A percentile compares a stretch with the other conserved stretches of the same genome.
phyloP scores from a whole-genome alignment of 2,888 invertebrate genomes.

The Chymomyza procnemis region DNA sequence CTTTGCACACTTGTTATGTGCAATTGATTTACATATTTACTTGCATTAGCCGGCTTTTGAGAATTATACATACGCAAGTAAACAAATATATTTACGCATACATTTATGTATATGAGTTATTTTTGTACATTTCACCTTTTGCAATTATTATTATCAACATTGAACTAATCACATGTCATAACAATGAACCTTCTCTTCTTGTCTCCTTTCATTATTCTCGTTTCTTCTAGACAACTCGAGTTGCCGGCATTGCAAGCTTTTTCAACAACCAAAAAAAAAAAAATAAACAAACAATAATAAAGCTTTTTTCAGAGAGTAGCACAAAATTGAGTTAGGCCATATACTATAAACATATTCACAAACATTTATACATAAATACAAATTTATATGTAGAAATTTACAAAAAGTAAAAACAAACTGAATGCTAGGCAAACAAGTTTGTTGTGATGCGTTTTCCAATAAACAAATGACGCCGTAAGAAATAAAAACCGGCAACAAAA shows the following conservation, averaged over 20 bases:
- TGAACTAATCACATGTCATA: neutral
- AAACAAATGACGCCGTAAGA: neutral
- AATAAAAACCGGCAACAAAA: neutral
- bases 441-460: neutral
- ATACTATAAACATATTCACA: neutral
- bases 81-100: no score
- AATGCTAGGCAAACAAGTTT: neutral
- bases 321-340: neutral
- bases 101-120: neutral
- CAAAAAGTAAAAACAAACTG: conserved; percentile 4
- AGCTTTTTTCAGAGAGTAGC: neutral
- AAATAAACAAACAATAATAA: neutral
- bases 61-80: no score
- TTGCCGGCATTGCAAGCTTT: neutral
- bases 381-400: conserved; percentile 9
- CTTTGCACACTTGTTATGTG: no score
- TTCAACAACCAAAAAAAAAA: neutral
- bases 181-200: neutral
- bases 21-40: no score
- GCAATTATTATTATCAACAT: neutral
- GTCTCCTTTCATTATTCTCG: neutral
- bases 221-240: neutral
- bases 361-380: neutral
- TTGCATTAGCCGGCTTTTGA: no score
- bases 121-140: neutral